phyloP scores from a whole-genome alignment of 1,140 invertebrate genomes.

The Conus betulinus region DNA sequence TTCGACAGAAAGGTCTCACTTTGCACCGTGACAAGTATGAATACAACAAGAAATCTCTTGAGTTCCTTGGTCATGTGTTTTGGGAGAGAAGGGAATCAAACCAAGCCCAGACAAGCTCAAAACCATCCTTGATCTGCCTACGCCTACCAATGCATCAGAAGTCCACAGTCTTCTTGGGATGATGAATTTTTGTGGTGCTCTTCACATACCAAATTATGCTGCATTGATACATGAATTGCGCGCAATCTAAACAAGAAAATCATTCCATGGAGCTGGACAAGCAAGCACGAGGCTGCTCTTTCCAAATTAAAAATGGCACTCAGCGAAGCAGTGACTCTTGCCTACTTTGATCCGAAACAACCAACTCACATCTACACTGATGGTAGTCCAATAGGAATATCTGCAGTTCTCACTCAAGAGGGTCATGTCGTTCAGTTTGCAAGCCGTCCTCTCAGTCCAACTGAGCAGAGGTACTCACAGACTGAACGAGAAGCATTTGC shows the following conservation, averaged over 20 bases:
- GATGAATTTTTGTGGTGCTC: no score
- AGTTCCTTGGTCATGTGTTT: no score
- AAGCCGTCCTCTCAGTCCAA: conserved; percentile 45
- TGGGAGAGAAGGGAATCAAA: conserved; percentile 41
- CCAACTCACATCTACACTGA: conserved; percentile 43
- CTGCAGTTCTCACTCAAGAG: conserved; percentile 43
- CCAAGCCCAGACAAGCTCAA: no score
- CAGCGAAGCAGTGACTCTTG: conserved; percentile 45
- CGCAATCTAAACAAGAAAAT: conserved; percentile 36
- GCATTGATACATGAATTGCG: conserved; percentile 42
- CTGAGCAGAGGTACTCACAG: conserved; percentile 69
- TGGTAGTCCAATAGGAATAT: conserved; percentile 50
- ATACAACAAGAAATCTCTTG: no score
- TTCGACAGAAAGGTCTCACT: no score
- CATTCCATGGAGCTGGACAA: conserved; percentile 37
- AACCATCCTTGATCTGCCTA: no score
- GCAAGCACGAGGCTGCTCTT: conserved; percentile 42
- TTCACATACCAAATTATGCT: no score
- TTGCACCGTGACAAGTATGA: no score
- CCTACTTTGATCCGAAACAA: conserved; percentile 49
- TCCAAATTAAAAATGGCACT: conserved; percentile 37
- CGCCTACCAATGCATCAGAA: no score
- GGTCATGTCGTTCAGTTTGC: conserved; percentile 43
- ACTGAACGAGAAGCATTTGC: conserved; percentile 75
- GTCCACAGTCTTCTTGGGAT: no score